A percentile compares a stretch with the other conserved stretches of the same genome.
Conservation (phyloP, 1,140 invertebrate genomes). For the Trachelipus rathkii region DNA sequence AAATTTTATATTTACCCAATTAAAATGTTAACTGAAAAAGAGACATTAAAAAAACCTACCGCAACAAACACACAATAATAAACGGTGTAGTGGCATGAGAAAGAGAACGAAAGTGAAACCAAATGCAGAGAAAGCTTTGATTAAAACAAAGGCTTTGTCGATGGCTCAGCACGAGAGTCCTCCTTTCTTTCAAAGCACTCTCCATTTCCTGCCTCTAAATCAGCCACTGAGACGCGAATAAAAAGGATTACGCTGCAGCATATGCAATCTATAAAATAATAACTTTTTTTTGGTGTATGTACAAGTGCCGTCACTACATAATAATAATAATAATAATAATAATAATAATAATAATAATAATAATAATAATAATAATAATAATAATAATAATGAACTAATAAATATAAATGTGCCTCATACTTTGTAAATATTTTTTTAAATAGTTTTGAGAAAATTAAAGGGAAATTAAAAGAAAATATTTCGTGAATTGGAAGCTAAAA, state of each 20-base stretch:
- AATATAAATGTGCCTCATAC: no score
- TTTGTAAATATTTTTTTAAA: no score
- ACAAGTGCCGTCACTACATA: no score
- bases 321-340: no score
- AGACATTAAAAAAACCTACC: no score
- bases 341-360: no score
- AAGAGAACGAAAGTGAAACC: conserved; percentile 83
- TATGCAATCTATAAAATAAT: conserved; percentile 66
- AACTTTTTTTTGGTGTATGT: no score
- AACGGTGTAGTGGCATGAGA: conserved; percentile 82
- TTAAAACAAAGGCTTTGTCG: conserved; percentile 71
- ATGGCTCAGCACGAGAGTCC: conserved; percentile 59
- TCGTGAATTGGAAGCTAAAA: no score
- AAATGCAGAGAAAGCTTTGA: conserved; percentile 81
- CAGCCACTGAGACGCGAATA: conserved; percentile 72
- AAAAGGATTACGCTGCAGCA: conserved; percentile 71
- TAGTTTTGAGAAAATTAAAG: no score
- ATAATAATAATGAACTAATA: no score
- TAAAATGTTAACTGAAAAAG: conserved; percentile 14
- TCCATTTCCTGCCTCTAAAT: conserved; percentile 88
- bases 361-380: no score
- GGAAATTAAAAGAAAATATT: no score
- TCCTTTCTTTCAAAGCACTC: conserved; percentile 77
- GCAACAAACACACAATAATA: conserved; percentile 85
- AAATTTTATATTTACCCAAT: background rate